Conservation (phyloP, 2,888 invertebrate species). For the Eubasilissa splendida region DNA sequence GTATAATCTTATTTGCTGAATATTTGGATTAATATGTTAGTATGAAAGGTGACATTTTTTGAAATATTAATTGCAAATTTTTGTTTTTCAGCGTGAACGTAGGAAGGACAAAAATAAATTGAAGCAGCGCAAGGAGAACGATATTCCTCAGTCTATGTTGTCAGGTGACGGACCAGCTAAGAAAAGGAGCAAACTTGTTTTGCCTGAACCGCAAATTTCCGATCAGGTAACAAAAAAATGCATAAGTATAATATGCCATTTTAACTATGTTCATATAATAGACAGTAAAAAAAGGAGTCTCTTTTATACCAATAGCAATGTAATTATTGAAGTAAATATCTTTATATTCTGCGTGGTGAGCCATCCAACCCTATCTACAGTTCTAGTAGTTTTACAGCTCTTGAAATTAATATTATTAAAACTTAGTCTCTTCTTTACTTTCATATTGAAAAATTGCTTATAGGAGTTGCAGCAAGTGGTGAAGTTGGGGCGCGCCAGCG, state of each 20-base stretch:
- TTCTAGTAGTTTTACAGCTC: too few species aligned
- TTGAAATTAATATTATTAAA: too few species aligned
- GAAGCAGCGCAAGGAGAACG: conserved; percentile 96
- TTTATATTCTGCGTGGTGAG: too few species aligned
- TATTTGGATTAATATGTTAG: neutral
- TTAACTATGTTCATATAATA: too few species aligned
- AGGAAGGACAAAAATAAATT: conserved; percentile 96
- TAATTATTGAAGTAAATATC: too few species aligned
- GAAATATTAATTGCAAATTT: neutral
- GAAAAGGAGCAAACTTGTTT: conserved; percentile 94
- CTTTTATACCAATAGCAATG: too few species aligned
- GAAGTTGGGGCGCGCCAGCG: conserved; percentile 91
- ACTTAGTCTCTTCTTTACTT: neutral
- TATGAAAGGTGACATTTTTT: neutral
- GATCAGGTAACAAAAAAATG: conserved; percentile 76
- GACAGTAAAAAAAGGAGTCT: too few species aligned
- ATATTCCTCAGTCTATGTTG: conserved; percentile 91
- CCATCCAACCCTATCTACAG: too few species aligned
- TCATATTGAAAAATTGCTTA: neutral
- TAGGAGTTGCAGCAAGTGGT: conserved; percentile 92
- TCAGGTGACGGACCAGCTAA: conserved; percentile 91
- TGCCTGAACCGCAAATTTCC: conserved; percentile 97
- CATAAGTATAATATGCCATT: too few species aligned
- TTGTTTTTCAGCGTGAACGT: conserved; percentile 80
- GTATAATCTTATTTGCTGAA: conserved; percentile 63